Evolutionary conservation across 1,140 invertebrate species (phyloP), one percentile per base, ranked within the genome.

Genomic region (Heliconius himera): DNA sequence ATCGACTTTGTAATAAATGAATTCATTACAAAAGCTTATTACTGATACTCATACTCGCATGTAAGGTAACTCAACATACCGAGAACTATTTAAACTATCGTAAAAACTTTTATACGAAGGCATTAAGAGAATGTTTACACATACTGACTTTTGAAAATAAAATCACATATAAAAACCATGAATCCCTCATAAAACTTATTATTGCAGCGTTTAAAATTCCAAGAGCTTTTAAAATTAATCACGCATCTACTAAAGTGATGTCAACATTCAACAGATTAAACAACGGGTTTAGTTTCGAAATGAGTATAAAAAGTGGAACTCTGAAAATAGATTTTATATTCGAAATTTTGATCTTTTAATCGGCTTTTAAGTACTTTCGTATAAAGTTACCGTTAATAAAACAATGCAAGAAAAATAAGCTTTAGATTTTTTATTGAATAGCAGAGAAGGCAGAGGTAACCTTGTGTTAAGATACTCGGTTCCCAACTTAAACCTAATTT

Each of bases 181-280:
- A 66, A 16, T 66, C 60, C 4, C 60, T 66, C 60, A 66, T 66
- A 66, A 66, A 66, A 66, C 26, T 66, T 66, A 66, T 66, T 66
- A 66, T 66, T 66, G 60, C 26, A 66, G 60, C 60, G 26, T 66
- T 66, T 66, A 66, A 66, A 66, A 66, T 66, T 29, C 60, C 60
- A 66, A 66, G 60, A 66, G 60, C 22, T 66, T 66, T 66, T 29
- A 66, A 13, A 66, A 66, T 29, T 66, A 66, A 29, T 29, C 60
- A 16, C 22, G 60, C 16, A 26, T 26, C 26, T 66, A 29, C 26
- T 66, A 29, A 66, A 66, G 22, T 29, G 60, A 66, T 66, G 60
- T 66, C 60, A 66, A 66, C 60, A 66, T 66, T 66, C 60, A 66
- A 66, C 26, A 66, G 60, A 66, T 66, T 66, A 66, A 60, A 66